These are phyloP conservation scores for Campylomormyrus tamandua DNA, from an alignment of 2,113 vertebrate species.

Conservation along the genomic window DNA sequence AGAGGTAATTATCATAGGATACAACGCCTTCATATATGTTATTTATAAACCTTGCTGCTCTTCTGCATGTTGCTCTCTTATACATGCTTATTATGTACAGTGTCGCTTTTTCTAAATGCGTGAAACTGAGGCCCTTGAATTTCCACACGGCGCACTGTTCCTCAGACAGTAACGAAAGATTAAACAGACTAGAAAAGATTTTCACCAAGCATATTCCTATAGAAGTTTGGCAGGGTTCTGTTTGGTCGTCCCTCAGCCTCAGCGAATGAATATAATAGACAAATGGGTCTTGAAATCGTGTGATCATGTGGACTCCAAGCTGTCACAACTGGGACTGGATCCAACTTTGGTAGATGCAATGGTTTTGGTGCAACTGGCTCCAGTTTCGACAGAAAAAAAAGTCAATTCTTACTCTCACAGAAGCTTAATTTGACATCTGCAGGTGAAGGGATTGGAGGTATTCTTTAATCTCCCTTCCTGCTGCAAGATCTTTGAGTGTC, in stretches of 20 bases:
- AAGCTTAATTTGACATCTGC: neutral
- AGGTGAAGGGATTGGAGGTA: neutral
- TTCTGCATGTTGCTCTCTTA: neutral
- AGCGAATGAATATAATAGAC: neutral
- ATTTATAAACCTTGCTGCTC: neutral
- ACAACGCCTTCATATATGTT: neutral
- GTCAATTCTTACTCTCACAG: neutral
- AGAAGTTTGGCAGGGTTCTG: neutral
- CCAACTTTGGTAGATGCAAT: neutral
- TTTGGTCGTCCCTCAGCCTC: neutral
- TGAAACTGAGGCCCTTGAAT: neutral
- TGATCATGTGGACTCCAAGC: neutral
- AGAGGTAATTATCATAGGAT: neutral
- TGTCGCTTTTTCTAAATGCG: neutral
- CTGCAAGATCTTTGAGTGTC: neutral
- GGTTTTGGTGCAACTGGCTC: neutral
- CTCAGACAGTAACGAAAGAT: neutral
- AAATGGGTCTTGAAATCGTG: neutral
- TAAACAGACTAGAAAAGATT: neutral
- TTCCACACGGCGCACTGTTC: neutral
- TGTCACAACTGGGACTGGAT: neutral
- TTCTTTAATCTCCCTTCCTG: neutral
- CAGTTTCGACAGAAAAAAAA: neutral
- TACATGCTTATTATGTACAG: neutral
- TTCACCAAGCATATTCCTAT: neutral